A percentile compares a stretch with the other conserved stretches of the same genome.
phyloP scores from a whole-genome alignment of 2,113 vertebrate genomes.

The Balaenoptera acutorostrata region DNA sequence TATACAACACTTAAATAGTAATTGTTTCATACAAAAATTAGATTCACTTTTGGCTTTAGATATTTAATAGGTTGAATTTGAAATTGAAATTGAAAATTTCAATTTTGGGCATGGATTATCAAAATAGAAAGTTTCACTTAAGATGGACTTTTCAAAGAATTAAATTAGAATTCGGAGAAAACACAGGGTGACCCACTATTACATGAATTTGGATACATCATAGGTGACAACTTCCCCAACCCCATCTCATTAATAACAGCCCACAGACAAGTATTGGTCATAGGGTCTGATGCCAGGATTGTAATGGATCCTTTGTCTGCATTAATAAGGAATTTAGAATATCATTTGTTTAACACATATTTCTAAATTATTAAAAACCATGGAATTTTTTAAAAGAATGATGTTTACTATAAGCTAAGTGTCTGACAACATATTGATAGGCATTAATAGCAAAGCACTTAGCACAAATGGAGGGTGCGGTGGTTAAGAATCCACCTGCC shows the following conservation, averaged over 20 bases:
- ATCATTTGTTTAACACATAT: background rate
- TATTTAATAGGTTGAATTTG: background rate
- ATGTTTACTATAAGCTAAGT: background rate
- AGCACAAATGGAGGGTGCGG: background rate
- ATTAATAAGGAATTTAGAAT: background rate
- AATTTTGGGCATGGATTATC: background rate
- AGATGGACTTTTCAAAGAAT: background rate
- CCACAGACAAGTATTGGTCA: background rate
- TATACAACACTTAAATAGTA: background rate
- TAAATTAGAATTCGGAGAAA: background rate
- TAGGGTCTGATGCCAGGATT: background rate
- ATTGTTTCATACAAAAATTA: background rate
- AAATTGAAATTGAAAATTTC: no score
- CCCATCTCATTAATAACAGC: background rate
- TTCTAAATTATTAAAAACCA: background rate
- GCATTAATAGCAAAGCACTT: background rate
- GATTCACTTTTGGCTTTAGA: background rate
- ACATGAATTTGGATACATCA: background rate
- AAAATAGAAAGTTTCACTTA: background rate
- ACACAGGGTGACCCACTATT: background rate
- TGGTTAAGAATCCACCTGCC: no score
- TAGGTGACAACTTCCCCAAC: rapidly evolving
- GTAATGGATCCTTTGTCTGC: background rate
- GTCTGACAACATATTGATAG: background rate
- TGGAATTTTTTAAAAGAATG: background rate